Evolutionary conservation across 2,888 invertebrate genomes (phyloP).

Genomic region (Pandemis heparana): DNA sequence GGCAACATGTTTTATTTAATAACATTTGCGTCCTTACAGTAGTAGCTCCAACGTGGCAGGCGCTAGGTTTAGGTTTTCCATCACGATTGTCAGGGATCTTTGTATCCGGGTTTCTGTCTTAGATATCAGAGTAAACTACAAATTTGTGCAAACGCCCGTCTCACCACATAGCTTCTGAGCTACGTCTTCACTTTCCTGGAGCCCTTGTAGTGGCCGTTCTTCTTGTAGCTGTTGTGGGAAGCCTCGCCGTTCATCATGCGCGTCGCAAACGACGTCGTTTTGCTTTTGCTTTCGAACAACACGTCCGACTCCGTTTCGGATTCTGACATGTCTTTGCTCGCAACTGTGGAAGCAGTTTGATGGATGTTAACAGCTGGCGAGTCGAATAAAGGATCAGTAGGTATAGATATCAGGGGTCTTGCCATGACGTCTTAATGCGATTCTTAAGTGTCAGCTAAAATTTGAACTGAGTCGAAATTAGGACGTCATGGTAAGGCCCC

Average conservation of each 20-base stretch:
- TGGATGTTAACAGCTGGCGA: background rate
- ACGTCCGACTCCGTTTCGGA: slow-evolving; percentile 95
- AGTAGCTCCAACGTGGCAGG: background rate
- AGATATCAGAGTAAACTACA: slow-evolving; percentile 33
- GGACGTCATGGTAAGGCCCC: no score
- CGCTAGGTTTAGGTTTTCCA: background rate
- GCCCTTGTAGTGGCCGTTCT: slow-evolving; percentile 84
- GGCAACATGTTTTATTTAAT: no score
- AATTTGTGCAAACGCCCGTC: slow-evolving; percentile 48
- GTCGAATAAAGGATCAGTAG: no score
- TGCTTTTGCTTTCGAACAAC: slow-evolving; percentile 90
- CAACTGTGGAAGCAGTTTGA: slow-evolving; percentile 75
- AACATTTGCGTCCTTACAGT: background rate
- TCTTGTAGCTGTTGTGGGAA: slow-evolving; percentile 82
- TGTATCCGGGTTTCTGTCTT: background rate
- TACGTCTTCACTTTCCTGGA: slow-evolving; percentile 77
- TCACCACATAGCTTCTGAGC: slow-evolving; percentile 54
- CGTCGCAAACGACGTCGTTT: slow-evolving; percentile 76
- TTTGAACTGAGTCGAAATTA: no score
- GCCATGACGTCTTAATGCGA: no score
- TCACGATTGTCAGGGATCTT: background rate
- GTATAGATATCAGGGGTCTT: no score
- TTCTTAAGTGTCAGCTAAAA: no score
- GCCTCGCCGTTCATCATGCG: slow-evolving; percentile 75
- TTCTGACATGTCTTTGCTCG: slow-evolving; percentile 88